Percentiles rank a stretch among this genome's conserved stretches.
These are phyloP conservation scores for Tragelaphus buxtoni DNA, from an alignment of 2,113 vertebrate species.

Conservation along the genomic window DNA sequence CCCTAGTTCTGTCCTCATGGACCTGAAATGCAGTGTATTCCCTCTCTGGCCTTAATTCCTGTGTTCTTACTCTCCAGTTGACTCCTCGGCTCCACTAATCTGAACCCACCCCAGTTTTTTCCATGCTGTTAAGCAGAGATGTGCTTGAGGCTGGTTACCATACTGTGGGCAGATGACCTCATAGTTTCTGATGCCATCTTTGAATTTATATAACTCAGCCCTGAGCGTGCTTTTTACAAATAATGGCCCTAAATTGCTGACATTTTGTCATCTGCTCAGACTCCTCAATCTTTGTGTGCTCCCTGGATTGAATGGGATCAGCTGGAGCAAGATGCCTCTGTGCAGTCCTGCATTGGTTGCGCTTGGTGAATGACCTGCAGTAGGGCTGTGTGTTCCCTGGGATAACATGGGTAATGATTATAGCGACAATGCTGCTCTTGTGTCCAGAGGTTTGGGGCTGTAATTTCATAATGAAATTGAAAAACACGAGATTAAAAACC, in stretches of 20 bases:
- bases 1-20: background rate
- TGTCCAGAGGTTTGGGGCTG: constrained; percentile 52
- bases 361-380: background rate
- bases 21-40: background rate
- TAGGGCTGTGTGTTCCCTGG: background rate
- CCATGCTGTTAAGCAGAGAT: background rate
- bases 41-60: background rate
- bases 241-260: constrained; percentile 1
- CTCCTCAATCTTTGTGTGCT: constrained; percentile 4
- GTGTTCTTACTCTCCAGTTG: background rate
- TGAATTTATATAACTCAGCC: background rate
- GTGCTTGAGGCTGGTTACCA: background rate
- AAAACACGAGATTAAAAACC: constrained; percentile 61
- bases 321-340: background rate
- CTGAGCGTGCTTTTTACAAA: background rate
- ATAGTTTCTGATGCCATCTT: constrained; percentile 25
- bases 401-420: background rate
- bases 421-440: constrained; percentile 20
- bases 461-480: constrained; percentile 66
- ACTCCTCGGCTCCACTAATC: background rate
- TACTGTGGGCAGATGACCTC: background rate
- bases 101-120: background rate
- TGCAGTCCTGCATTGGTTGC: background rate
- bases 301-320: background rate
- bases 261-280: constrained; percentile 1